Evolutionary conservation across 2,113 vertebrate species (phyloP), one percentile per base, ranked within the genome.

Genomic region (Pygoscelis adeliae): DNA sequence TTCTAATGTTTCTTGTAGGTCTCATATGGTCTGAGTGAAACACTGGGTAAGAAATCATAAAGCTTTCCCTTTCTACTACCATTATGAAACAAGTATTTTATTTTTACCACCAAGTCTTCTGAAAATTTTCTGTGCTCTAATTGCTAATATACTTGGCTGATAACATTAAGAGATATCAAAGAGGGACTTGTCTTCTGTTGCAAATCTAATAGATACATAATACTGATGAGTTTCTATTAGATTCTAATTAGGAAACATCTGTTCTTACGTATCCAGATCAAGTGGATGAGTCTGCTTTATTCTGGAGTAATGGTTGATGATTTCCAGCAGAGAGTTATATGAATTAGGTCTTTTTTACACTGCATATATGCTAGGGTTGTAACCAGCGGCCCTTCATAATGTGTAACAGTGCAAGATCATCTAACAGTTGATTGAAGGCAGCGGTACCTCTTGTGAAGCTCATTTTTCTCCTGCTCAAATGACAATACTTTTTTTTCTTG

Each of bases 181-280:
- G 71, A 90, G 27, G 29, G 10, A 38, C 69, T 72, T 82, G 36
- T 87, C 59, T 79, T 90, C 70, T 91, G 44, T 38, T 90, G 34
- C 21, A 88, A 70, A 87, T 50, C 42, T 87, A 80, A 79, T 50
- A 72, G 27, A 70, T 80, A 76, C 36, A 65, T 62, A 72, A 49
- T 77, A 20, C 16, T 85, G 46, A 94, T 55, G 70, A 90, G 32
- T 93, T 87, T 81, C 55, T 92, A 56, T 83, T 90, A 83, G 42
- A n/a, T 53, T 88, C 46, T 90, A 90, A 88, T 96, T 80, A 90
- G 56, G 59, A 83, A 95, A 90, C 53, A 70, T 73, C 71, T 93
- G 74, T 36, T 90, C 74, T 94, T 90, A 13, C 0, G 0, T 80
- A 80, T 50, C 49, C 53, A 93, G 56, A 90, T 53, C 38, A 80